These are phyloP conservation scores for Mamestra configurata DNA, from an alignment of 1,140 invertebrate species.

Conservation along the genomic window DNA sequence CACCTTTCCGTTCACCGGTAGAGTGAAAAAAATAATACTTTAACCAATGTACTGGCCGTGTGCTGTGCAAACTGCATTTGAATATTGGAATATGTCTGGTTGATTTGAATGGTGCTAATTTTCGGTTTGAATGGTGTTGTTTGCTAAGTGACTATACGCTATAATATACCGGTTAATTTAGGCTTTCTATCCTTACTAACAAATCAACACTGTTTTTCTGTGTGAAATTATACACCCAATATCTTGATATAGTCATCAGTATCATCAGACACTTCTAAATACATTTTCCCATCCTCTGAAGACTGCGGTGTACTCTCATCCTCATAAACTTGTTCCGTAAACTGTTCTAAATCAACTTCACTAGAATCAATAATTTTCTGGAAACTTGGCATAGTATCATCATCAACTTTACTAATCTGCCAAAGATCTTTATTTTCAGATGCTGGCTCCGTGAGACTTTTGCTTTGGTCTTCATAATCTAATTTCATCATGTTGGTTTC, in stretches of 20 bases:
- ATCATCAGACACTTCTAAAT: constrained; percentile 67
- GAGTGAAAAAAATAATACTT: no score
- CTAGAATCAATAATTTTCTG: constrained; percentile 12
- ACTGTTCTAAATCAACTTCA: constrained; percentile 29
- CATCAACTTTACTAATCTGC: constrained; percentile 25
- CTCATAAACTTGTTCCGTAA: constrained; percentile 12
- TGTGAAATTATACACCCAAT: neutral
- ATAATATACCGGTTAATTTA: no score
- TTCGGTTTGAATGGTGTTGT: no score
- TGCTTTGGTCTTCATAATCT: constrained; percentile 9
- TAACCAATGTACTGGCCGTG: no score
- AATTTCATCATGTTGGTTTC: constrained; percentile 4
- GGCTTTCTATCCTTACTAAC: no score
- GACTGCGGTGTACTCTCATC: constrained; percentile 33
- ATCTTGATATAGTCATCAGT: constrained; percentile 52
- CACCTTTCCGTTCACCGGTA: no score
- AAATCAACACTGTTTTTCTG: neutral
- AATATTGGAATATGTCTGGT: no score
- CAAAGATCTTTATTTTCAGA: constrained; percentile 9
- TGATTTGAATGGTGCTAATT: no score
- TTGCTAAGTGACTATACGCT: no score
- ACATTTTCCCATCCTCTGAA: constrained; percentile 59
- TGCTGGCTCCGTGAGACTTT: neutral
- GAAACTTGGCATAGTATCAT: constrained; percentile 3
- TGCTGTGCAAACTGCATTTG: no score